These are phyloP conservation scores for Indicator maculatus DNA, from an alignment of 2,113 vertebrate species.

Conservation along the genomic window DNA sequence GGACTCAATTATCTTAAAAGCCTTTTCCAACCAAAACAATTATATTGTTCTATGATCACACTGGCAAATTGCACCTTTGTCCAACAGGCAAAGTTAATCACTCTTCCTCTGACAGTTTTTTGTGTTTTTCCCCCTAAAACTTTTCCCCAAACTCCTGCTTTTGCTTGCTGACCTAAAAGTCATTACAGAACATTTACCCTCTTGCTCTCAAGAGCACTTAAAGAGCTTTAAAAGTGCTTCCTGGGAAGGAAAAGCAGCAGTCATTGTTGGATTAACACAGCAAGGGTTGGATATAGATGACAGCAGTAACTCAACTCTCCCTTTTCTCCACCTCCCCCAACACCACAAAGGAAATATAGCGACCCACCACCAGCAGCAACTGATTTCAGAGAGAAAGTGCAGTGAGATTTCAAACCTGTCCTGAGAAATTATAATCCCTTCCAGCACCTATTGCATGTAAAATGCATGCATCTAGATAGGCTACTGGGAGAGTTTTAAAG, in stretches of 20 bases:
- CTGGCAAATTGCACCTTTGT: not conserved
- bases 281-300: not conserved
- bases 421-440: not conserved
- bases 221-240: conserved; percentile 38
- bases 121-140: not conserved
- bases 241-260: conserved; percentile 40
- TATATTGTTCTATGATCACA: too few species aligned
- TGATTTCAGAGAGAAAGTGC: conserved; percentile 10
- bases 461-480: not conserved
- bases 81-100: not conserved
- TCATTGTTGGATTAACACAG: conserved; percentile 31
- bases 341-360: not conserved
- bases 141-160: conserved; percentile 8
- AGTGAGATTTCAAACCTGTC: conserved; percentile 3
- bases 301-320: conserved; percentile 5
- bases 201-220: conserved; percentile 40
- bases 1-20: too few species aligned
- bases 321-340: not conserved
- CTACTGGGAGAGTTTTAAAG: not conserved
- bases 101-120: not conserved
- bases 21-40: too few species aligned
- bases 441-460: not conserved
- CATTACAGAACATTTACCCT: conserved; percentile 44
- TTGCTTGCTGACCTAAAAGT: conserved; percentile 1
- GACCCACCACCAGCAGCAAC: not conserved